Evolutionary conservation across 2,113 vertebrate species (phyloP), one percentile per base, ranked within the genome.

Genomic region (Pithys albifrons): DNA sequence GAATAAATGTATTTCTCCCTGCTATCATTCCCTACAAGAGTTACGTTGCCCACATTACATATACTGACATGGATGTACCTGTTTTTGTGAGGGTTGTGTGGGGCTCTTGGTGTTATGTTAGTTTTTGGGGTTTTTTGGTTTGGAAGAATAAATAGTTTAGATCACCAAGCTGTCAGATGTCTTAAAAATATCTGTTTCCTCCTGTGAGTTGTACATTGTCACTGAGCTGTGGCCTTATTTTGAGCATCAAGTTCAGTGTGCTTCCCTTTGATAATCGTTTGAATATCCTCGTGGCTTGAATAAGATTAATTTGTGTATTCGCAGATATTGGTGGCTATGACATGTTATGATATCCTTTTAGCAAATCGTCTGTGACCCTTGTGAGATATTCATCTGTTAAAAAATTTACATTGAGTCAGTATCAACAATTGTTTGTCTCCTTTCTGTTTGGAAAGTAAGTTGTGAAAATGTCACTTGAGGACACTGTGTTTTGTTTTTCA

Each of bases 81-180:
- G 9, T 13, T 55, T 78, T 82, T 89, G 13, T 48, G 41, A 29
- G 23, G 7, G 3, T 2, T 0, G 0, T 43, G 2, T 39, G 37
- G 10, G 4, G 2, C 81, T 81, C 25, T 64, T 87, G 24, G 19
- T 64, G 8, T 72, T 55, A 10, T 11, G 2, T 61, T 81, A 14
- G 6, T 3, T 12, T 37, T 57, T 15, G 6, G 0, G 0, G 18
- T 25, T 79, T 66, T 80, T 67, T 25, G 1, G 3, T 3, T 39
- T 14, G 4, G 8, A 3, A 41, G 4, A 24, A 8, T 51, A 31
- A 46, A 24, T 69, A 14, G 2, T 61, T 86, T 57, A 52, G 29
- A 1, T 33, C 57, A 74, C 20, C 6, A 37, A 46, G 4, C 4
- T 43, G 35, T 8, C 45, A 55, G 17, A 31, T 39, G 5, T 13